These are phyloP conservation scores for Sebastes paucispinis DNA, from an alignment of 2,797 vertebrate species.

Conservation along the genomic window DNA sequence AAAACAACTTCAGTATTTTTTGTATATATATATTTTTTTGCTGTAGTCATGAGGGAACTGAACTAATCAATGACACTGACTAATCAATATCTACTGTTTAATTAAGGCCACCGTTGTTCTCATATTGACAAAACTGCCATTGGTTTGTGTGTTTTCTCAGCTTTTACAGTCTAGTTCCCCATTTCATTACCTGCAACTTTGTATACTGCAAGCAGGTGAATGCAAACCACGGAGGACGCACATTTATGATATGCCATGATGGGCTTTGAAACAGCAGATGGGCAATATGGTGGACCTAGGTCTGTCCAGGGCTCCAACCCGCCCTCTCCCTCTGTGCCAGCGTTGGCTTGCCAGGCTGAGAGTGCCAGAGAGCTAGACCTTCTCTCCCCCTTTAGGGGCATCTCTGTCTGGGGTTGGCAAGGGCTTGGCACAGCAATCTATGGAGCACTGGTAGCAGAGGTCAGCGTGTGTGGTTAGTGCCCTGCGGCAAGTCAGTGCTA, in stretches of 20 bases:
- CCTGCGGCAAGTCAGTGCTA: conserved; percentile 34
- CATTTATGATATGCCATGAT: conserved; percentile 49
- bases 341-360: conserved; percentile 38
- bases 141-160: not conserved
- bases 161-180: not conserved
- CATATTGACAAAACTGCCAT: not conserved
- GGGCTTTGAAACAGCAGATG: conserved; percentile 69
- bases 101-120: not conserved
- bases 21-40: not conserved
- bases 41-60: not conserved
- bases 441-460: conserved; percentile 38
- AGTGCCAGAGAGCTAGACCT: conserved; percentile 51
- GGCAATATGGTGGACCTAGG: conserved; percentile 57
- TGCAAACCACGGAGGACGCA: conserved; percentile 16
- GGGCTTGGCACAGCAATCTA: conserved; percentile 44
- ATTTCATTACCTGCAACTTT: conserved; percentile 12
- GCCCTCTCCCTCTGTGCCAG: conserved; percentile 42
- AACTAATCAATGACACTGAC: not conserved
- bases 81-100: not conserved
- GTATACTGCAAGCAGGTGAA: conserved; percentile 19
- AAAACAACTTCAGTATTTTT: not conserved
- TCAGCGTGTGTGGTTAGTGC: conserved; percentile 43
- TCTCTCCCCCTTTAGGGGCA: conserved; percentile 14
- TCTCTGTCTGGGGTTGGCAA: conserved; percentile 29
- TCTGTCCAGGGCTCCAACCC: conserved; percentile 47